Conservation (phyloP, 1,140 invertebrate species). For the Sarcophaga bullata region DNA sequence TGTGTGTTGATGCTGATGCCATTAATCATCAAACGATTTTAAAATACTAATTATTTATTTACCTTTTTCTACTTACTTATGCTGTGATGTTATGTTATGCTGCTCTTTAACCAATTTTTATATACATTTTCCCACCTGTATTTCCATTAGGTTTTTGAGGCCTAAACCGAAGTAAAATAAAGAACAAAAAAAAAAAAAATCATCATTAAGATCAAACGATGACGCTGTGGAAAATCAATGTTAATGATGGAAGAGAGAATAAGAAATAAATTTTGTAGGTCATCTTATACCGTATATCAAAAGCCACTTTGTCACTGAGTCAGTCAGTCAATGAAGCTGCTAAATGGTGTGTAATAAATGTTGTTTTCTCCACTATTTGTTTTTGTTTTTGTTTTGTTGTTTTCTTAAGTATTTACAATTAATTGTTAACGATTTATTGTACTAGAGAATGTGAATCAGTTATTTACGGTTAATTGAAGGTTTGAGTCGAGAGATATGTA, state of each 20-base stretch:
- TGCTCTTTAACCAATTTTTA: neutral
- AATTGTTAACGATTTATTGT: neutral
- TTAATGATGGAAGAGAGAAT: neutral
- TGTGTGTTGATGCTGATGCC: neutral
- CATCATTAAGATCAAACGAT: constrained; percentile 34
- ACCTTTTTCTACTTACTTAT: neutral
- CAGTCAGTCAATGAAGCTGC: no score
- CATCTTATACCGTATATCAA: constrained; percentile 23
- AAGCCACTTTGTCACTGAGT: no score
- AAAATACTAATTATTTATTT: neutral
- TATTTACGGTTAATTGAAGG: neutral
- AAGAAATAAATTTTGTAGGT: constrained; percentile 11
- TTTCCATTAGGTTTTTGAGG: neutral
- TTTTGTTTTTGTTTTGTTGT: neutral
- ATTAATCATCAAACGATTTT: neutral
- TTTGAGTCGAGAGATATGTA: neutral
- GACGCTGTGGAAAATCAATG: constrained; percentile 5
- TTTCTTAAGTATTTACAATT: neutral
- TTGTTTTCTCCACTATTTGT: neutral
- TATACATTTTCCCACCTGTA: neutral
- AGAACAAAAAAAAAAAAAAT: constrained; percentile 9
- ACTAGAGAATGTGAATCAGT: neutral
- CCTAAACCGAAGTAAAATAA: constrained; percentile 6
- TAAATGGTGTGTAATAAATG: constrained; percentile 14
- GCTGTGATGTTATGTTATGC: neutral